phyloP scores from a whole-genome alignment of 2,113 vertebrate genomes.

The Leptodactylus fuscus region DNA sequence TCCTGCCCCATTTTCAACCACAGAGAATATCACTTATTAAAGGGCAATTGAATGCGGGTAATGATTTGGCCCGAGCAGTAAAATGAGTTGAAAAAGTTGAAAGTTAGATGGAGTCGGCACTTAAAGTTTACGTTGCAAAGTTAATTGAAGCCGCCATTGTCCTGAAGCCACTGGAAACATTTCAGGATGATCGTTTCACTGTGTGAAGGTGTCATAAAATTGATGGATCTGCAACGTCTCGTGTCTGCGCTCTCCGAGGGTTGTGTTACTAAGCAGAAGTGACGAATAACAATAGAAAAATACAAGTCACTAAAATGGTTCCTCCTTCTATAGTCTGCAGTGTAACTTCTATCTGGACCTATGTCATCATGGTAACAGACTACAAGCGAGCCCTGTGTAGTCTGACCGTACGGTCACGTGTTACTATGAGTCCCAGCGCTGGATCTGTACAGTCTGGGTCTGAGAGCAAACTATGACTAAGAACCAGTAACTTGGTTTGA shows the following conservation, averaged over 20 bases:
- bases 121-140: slow-evolving; percentile 5
- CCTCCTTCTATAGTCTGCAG: too few relatives aligned
- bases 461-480: too few relatives aligned
- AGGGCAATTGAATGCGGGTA: neutral
- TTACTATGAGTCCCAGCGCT: too few relatives aligned
- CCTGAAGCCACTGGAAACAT: neutral
- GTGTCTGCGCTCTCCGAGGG: neutral
- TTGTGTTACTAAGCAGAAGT: neutral
- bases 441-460: too few relatives aligned
- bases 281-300: neutral
- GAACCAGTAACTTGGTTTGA: too few relatives aligned
- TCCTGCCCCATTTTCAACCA: neutral
- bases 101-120: neutral
- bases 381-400: neutral
- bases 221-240: neutral
- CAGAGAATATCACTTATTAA: neutral
- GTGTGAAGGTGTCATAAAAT: neutral
- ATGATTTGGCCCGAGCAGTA: neutral
- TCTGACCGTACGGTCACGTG: neutral
- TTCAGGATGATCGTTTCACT: neutral
- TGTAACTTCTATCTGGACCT: too few relatives aligned
- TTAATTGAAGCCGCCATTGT: slow-evolving; percentile 11
- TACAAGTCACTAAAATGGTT: neutral
- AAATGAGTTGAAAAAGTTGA: neutral
- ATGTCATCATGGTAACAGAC: neutral